Percentiles rank a stretch among this genome's conserved stretches.
phyloP scores from a whole-genome alignment of 2,113 vertebrate species.

The Sorex araneus region DNA sequence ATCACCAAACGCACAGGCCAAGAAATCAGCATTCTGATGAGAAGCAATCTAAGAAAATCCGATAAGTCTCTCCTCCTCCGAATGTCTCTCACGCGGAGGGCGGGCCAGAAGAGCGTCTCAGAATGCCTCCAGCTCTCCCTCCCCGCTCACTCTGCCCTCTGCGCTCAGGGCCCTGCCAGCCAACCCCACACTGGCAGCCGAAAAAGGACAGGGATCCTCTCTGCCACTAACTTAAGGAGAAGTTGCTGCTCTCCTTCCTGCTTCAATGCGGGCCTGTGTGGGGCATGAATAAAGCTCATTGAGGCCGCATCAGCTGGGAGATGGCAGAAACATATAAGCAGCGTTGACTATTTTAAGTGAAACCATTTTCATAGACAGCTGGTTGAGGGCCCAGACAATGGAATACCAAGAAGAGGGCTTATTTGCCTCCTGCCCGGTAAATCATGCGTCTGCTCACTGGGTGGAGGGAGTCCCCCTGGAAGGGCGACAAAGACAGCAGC shows the following conservation, averaged over 20 bases:
- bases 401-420: slow-evolving; percentile 79
- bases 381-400: slow-evolving; percentile 80
- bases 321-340: slow-evolving; percentile 80
- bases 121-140: neutral
- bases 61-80: slow-evolving; percentile 28
- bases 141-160: neutral
- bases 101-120: slow-evolving; percentile 35
- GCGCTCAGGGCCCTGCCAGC: neutral
- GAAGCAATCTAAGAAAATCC: neutral
- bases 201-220: slow-evolving; percentile 47
- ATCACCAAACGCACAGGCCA: neutral
- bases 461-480: slow-evolving; percentile 65
- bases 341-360: slow-evolving; percentile 81
- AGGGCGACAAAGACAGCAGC: slow-evolving; percentile 65
- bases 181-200: slow-evolving; percentile 21
- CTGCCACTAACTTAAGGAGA: slow-evolving; percentile 31
- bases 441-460: slow-evolving; percentile 69
- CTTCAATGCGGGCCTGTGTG: slow-evolving; percentile 68
- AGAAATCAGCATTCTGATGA: slow-evolving; percentile 52
- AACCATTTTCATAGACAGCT: slow-evolving; percentile 85
- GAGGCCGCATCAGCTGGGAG: slow-evolving; percentile 77
- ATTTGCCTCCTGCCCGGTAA: slow-evolving; percentile 81
- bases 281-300: slow-evolving; percentile 45
- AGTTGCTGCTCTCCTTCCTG: slow-evolving; percentile 67
- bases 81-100: neutral